These are phyloP conservation scores for Microtus oregoni DNA, from an alignment of 2,113 vertebrate species.

Conservation along the genomic window DNA sequence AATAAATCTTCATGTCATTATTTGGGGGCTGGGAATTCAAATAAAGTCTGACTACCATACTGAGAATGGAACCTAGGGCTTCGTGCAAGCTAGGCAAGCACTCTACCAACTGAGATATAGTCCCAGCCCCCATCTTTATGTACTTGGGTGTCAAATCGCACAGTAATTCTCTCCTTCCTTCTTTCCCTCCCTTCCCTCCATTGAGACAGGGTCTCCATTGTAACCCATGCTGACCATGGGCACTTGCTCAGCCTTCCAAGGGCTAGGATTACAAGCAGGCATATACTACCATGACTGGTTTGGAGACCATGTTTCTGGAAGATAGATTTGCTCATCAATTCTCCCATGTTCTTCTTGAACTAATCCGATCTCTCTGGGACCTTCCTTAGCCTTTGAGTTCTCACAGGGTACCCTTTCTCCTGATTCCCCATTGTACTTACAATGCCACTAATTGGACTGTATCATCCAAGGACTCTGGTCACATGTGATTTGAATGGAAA, in stretches of 20 bases:
- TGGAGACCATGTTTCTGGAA: neutral
- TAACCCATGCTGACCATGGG: neutral
- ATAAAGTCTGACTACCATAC: neutral
- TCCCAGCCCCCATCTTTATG: neutral
- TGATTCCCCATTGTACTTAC: neutral
- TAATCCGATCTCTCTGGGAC: neutral
- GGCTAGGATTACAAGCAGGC: neutral
- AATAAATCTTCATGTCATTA: neutral
- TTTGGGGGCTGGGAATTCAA: neutral
- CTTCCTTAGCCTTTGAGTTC: neutral
- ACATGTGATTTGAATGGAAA: conserved; percentile 19
- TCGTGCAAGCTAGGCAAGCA: neutral
- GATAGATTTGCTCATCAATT: neutral
- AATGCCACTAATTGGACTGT: neutral
- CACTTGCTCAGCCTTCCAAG: neutral
- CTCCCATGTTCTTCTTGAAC: neutral
- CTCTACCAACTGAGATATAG: neutral
- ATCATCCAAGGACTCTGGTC: neutral
- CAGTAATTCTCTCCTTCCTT: neutral
- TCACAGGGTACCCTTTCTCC: neutral
- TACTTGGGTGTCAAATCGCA: neutral
- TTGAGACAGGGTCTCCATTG: neutral
- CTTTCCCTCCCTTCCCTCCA: neutral
- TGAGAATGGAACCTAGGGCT: neutral
- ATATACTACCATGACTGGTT: neutral